phyloP scores from a whole-genome alignment of 2,888 invertebrate genomes.

The Agrotis segetum region DNA sequence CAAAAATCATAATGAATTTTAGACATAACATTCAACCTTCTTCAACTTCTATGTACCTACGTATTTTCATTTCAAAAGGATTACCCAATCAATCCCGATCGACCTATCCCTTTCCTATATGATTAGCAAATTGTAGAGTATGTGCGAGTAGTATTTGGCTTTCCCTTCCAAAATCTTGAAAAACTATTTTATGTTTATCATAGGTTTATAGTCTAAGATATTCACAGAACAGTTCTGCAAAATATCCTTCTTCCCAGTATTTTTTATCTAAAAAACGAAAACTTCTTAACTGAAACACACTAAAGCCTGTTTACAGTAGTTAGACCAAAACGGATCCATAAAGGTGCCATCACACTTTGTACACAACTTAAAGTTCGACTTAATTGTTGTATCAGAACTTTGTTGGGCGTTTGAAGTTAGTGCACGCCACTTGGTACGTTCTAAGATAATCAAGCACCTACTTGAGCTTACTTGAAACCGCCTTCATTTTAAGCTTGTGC shows the following conservation, averaged over 20 bases:
- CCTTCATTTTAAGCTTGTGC: conserved; percentile 26
- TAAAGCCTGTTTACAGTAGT: conserved; percentile 16
- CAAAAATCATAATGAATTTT: background rate
- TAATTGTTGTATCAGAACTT: conserved; percentile 69
- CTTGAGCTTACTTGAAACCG: conserved; percentile 48
- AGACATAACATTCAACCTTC: background rate
- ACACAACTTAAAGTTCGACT: conserved; percentile 62
- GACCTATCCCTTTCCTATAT: too few species aligned
- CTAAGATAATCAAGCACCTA: conserved; percentile 62
- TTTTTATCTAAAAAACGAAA: background rate
- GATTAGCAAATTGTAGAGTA: too few species aligned
- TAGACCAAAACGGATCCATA: conserved; percentile 25
- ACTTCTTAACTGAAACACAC: background rate
- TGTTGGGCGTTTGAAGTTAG: conserved; percentile 56
- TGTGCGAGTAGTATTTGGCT: too few species aligned
- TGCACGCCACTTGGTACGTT: conserved; percentile 54
- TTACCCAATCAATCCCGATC: too few species aligned
- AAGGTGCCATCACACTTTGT: conserved; percentile 52
- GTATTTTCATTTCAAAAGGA: too few species aligned
- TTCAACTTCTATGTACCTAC: background rate
- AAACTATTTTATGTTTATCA: too few species aligned
- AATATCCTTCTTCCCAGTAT: background rate
- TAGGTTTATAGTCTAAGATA: too few species aligned
- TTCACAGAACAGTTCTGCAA: too few species aligned
- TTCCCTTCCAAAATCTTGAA: too few species aligned